Conservation (phyloP, 2,113 vertebrate genomes). For the Crotalus viridis region DNA sequence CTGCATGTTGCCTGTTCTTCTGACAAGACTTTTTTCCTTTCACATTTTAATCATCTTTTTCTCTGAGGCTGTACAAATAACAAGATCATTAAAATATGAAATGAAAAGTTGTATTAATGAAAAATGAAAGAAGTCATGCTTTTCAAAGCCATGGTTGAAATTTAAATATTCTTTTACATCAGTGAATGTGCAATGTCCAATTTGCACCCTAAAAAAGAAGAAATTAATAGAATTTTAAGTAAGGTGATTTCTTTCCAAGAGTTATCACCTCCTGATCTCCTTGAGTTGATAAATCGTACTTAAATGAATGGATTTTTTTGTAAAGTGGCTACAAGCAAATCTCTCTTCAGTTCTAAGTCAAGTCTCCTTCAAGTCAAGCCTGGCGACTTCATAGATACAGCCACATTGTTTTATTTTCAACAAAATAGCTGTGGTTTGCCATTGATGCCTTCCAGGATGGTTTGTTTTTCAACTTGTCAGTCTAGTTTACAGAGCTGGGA, state of each 20-base stretch:
- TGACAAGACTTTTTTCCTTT: neutral
- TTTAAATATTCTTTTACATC: conserved; percentile 23
- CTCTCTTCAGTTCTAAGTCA: neutral
- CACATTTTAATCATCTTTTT: neutral
- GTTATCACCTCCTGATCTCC: neutral
- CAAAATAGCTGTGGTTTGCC: neutral
- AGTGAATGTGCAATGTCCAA: neutral
- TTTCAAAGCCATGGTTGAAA: conserved; percentile 12
- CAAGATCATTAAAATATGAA: conserved; percentile 38
- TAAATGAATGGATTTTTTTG: neutral
- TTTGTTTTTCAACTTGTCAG: neutral
- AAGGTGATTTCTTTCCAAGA: neutral
- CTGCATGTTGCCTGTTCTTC: conserved; percentile 6
- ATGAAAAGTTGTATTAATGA: conserved; percentile 12
- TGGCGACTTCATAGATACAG: neutral
- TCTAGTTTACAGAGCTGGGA: neutral
- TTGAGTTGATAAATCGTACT: neutral
- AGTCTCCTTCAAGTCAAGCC: neutral
- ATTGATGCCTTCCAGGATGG: neutral
- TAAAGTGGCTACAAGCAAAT: neutral
- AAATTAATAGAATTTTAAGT: conserved; percentile 3
- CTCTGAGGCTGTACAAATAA: conserved; percentile 6
- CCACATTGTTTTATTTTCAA: neutral
- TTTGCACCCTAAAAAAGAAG: neutral
- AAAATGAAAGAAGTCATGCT: conserved; percentile 16